phyloP scores from a whole-genome alignment of 1,140 invertebrate species.

The Procambarus clarkii region DNA sequence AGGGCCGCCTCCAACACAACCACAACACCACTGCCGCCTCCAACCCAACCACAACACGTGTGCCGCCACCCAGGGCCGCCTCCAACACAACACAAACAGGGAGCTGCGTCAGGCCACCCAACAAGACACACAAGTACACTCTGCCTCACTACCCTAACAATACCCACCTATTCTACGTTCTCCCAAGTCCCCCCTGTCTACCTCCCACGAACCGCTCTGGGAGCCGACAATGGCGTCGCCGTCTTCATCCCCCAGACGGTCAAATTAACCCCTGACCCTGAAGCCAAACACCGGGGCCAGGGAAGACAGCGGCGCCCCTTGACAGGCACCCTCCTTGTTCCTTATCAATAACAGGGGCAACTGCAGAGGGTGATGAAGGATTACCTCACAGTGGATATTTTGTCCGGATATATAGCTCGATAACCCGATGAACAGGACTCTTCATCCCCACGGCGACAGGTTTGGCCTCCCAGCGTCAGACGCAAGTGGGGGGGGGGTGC shows the following conservation, averaged over 20 bases:
- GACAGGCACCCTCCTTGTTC: background rate
- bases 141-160: background rate
- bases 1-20: too few relatives aligned
- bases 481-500: background rate
- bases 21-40: too few relatives aligned
- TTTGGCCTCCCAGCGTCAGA: background rate
- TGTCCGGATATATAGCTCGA: background rate
- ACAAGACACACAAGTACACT: too few relatives aligned
- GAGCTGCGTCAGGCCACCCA: too few relatives aligned
- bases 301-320: background rate
- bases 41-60: too few relatives aligned
- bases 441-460: background rate
- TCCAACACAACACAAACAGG: too few relatives aligned
- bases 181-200: background rate
- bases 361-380: background rate
- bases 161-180: background rate
- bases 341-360: constrained; percentile 2
- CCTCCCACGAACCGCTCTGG: background rate
- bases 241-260: background rate
- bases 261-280: background rate
- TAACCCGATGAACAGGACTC: background rate
- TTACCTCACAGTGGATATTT: background rate
- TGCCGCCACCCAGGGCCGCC: too few relatives aligned
- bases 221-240: background rate
- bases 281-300: background rate